Evolutionary conservation across 2,113 vertebrate genomes (phyloP), one percentile per base, ranked within the genome.

Genomic region (Trichechus manatus): DNA sequence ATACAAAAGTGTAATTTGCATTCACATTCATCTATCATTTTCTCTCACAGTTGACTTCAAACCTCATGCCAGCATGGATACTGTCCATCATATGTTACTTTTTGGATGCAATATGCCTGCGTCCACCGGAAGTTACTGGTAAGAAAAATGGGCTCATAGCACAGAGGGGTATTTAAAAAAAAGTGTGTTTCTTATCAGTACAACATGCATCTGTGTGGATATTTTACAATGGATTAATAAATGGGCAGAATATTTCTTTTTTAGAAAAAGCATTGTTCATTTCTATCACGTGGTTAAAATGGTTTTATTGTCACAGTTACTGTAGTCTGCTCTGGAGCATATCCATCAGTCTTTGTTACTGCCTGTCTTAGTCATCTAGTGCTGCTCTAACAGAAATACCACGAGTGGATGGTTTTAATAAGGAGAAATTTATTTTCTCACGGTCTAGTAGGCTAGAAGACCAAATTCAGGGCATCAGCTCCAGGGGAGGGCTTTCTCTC

Each of bases 21-120:
- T 56, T 97, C 91, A 29, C 63, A 91, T 75, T 87, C 19, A 11
- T 63, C 75, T 96, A 64, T 95, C 6, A 25, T 96, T 97, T 94
- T 98, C 95, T 98, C 97, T 63, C 93, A 95, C 98, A 99, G 99
- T 99, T 99, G 99, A 99, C 98, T 99, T 99, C 98, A 98, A 99
- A 80, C 99, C 99, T 97, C 99, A 98, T 94, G 99, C 99, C 97
- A 99, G 98, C 94, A 99, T 99, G 99, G 99, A 99, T 89, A 99
- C 99, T 31, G 99, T 99, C 87, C 99, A 99, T 96, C 99, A 99
- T 96, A 99, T 99, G 99, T 98, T 99, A 42, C 98, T 99, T 68
- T 99, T 99, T 64, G 99, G 99, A 98, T 99, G 99, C 98, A 99
- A 98, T 97, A 99, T 98, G 72, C 99, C 99, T 3, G 98, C 98